Percentiles rank a stretch among this genome's conserved stretches.
Evolutionary conservation across 2,113 vertebrate species (phyloP).

Genomic region (Chaenocephalus aceratus): DNA sequence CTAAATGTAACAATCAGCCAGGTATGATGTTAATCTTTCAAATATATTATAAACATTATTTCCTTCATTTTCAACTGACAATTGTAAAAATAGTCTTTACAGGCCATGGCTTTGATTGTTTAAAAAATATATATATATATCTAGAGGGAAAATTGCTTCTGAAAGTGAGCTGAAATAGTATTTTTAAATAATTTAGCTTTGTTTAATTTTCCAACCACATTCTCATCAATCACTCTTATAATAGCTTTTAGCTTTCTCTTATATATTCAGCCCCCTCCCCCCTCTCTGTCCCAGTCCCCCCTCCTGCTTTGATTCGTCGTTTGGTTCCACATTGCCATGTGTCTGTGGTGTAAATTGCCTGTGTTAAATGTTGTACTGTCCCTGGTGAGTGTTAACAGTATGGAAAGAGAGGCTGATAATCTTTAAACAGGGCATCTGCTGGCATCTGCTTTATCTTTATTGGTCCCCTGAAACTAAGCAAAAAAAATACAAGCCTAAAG

Average conservation of each 20-base stretch:
- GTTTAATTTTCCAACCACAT: neutral
- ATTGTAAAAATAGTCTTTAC: neutral
- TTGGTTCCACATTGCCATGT: conserved; percentile 69
- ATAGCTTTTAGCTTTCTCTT: conserved; percentile 5
- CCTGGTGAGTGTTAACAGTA: conserved; percentile 94
- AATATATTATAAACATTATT: neutral
- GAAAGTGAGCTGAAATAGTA: neutral
- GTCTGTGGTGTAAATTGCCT: conserved; percentile 87
- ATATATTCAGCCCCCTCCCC: neutral
- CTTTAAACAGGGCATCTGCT: conserved; percentile 97
- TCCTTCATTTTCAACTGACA: neutral
- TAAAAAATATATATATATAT: no score
- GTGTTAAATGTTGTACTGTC: conserved; percentile 85
- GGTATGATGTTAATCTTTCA: neutral
- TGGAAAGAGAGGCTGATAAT: conserved; percentile 93
- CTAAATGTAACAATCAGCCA: neutral
- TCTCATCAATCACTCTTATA: conserved; percentile 9
- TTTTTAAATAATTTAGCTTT: neutral
- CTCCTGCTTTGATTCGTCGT: conserved; percentile 64
- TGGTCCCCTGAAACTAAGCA: conserved; percentile 88
- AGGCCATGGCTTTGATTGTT: neutral
- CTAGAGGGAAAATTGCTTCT: no score
- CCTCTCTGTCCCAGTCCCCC: conserved; percentile 49
- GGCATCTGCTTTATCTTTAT: conserved; percentile 98
- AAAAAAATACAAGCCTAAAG: conserved; percentile 63